phyloP scores from a whole-genome alignment of 2,888 invertebrate genomes.

The Agrochola lota region DNA sequence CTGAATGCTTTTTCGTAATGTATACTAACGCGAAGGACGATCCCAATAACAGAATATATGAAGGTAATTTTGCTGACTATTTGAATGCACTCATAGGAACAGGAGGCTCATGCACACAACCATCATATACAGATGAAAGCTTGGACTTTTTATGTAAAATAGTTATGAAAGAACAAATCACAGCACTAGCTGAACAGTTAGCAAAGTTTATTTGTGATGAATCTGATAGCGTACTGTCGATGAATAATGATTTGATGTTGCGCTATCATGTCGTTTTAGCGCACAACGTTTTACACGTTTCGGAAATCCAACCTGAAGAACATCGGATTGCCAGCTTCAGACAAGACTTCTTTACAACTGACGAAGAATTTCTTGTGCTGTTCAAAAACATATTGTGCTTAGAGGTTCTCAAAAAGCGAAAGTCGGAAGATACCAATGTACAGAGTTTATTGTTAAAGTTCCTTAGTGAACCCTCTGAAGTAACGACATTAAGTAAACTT shows the following conservation, averaged over 20 bases:
- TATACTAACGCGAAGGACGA: conserved; percentile 58
- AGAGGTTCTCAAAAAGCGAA: conserved; percentile 37
- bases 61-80: not conserved
- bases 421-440: not conserved
- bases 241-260: conserved; percentile 50
- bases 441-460: conserved; percentile 14
- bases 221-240: conserved; percentile 9
- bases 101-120: conserved; percentile 29
- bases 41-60: conserved; percentile 8
- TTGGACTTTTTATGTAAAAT: conserved; percentile 44
- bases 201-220: conserved; percentile 31
- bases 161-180: conserved; percentile 44
- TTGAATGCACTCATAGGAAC: conserved; percentile 50
- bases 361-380: conserved; percentile 39
- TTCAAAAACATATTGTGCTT: conserved; percentile 41
- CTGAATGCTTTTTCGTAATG: conserved; percentile 52
- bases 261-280: conserved; percentile 55
- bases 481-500: conserved; percentile 22
- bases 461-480: conserved; percentile 7
- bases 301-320: conserved; percentile 40
- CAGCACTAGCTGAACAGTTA: conserved; percentile 6
- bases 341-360: conserved; percentile 40
- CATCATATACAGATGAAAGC: conserved; percentile 27
- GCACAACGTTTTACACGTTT: conserved; percentile 42
- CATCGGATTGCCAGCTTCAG: conserved; percentile 46